Evolutionary conservation across 1,140 invertebrate genomes (phyloP), one percentile per base, ranked within the genome.

Genomic region (Papilio dardanus): DNA sequence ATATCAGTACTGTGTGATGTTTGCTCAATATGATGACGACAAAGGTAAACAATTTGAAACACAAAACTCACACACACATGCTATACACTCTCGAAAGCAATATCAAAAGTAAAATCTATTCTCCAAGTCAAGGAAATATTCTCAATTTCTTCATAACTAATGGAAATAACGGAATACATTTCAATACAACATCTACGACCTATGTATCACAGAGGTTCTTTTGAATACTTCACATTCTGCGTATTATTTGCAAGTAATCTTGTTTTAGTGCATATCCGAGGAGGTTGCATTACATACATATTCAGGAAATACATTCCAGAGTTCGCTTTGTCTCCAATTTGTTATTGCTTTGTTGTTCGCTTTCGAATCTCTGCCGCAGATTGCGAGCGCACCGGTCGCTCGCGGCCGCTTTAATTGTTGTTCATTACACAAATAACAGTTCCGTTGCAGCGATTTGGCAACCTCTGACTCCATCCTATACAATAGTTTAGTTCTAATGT

Each of bases 301-400:
- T 46, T 46, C 54, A 28, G 7, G 12, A 58, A 58, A 58, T 24
- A 58, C 54, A 58, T 28, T 58, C 24, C 19, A 8, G 21, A 24
- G 50, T 54, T 58, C 54, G 54, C 54, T 58, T 58, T 58, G 54
- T 58, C 54, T 58, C 7, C 54, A 58, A 58, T 58, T 58, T 28
- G 21, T 58, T 58, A 58, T 58, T 58, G 54, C 21, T 28, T 62
- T 62, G 54, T 62, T 62, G 21, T 62, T 62, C 24, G 54, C 54
- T 62, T 62, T 62, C 54, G 30, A 62, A 62, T 62, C 24, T 62
- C 30, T 24, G 54, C 24, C 54, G 24, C n/a, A 62, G 54, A 28
- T 62, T 62, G 8, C 54, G 54, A 28, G 54, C 16, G 54, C 54
- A 30, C 24, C 24, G 24, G 54, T 62, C 54, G 42, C 42, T n/a